Percentiles rank a stretch among this genome's conserved stretches.
Evolutionary conservation across 2,888 invertebrate genomes (phyloP).

Genomic region (Deilephila porcellus): DNA sequence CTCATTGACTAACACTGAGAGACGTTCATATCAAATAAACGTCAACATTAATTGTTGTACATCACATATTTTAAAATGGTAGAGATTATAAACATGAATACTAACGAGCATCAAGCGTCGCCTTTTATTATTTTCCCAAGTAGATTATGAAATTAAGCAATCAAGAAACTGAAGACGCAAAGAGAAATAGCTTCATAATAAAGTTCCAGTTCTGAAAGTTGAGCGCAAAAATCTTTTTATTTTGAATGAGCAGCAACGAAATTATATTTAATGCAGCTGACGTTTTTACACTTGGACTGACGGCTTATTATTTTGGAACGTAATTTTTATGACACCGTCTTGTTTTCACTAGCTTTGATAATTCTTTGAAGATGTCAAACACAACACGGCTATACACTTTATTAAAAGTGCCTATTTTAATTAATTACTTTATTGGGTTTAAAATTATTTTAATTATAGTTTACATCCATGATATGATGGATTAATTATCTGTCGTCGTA

Average conservation of each 20-base stretch:
- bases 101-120: constrained; percentile 5
- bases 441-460: too few species aligned
- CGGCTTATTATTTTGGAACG: background rate
- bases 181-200: constrained; percentile 35
- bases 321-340: background rate
- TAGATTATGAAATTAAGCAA: constrained; percentile 31
- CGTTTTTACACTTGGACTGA: constrained; percentile 32
- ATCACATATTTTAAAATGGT: background rate
- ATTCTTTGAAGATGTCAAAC: background rate
- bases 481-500: too few species aligned
- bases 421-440: too few species aligned
- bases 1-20: too few species aligned
- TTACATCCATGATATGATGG: too few species aligned
- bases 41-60: background rate
- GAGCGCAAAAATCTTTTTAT: constrained; percentile 28
- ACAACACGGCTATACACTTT: background rate
- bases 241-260: constrained; percentile 40
- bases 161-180: constrained; percentile 39
- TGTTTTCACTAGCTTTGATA: background rate
- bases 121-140: background rate
- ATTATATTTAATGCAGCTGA: constrained; percentile 49
- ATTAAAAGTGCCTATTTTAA: too few species aligned
- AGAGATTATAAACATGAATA: background rate
- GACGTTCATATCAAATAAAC: too few species aligned
- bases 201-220: constrained; percentile 31